Evolutionary conservation across 2,113 vertebrate species (phyloP).

Genomic region (Ceyx margarethae): DNA sequence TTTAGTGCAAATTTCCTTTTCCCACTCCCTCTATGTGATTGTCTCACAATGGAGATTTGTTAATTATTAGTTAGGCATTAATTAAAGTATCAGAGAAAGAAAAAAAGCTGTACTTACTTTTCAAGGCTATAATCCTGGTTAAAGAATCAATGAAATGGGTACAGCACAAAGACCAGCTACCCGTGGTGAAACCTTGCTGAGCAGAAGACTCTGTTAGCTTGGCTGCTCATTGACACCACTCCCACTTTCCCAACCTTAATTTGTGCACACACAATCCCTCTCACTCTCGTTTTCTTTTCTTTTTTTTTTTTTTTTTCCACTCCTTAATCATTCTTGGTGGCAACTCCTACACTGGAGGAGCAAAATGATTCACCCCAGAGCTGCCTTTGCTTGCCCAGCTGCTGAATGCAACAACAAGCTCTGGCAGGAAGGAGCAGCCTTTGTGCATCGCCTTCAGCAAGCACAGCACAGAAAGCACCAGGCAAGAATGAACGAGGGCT

Average conservation of each 20-base stretch:
- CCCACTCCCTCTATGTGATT: not conserved
- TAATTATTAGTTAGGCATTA: not conserved
- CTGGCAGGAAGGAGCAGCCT: conserved; percentile 55
- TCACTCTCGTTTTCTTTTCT: conserved; percentile 1
- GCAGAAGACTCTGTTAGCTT: conserved; percentile 14
- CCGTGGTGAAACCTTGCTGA: not conserved
- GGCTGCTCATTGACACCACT: conserved; percentile 48
- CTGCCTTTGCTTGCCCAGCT: conserved; percentile 62
- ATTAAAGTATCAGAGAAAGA: not conserved
- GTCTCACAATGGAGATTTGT: not conserved
- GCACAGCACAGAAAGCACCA: not conserved
- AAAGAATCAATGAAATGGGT: not conserved
- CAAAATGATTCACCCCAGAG: conserved; percentile 58
- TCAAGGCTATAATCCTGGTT: conserved; percentile 7
- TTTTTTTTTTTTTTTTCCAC: not conserved
- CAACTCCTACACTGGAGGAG: conserved; percentile 32
- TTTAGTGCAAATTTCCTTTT: not conserved
- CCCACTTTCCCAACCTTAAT: conserved; percentile 52
- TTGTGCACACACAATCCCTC: not conserved
- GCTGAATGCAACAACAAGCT: conserved; percentile 58
- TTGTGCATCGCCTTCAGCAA: conserved; percentile 21
- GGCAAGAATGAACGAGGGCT: not conserved
- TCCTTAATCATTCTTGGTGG: conserved; percentile 53
- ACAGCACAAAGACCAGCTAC: not conserved
- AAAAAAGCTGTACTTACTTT: conserved; percentile 68